Conservation (phyloP, 2,113 vertebrate genomes). For the Ammodytes dubius region DNA sequence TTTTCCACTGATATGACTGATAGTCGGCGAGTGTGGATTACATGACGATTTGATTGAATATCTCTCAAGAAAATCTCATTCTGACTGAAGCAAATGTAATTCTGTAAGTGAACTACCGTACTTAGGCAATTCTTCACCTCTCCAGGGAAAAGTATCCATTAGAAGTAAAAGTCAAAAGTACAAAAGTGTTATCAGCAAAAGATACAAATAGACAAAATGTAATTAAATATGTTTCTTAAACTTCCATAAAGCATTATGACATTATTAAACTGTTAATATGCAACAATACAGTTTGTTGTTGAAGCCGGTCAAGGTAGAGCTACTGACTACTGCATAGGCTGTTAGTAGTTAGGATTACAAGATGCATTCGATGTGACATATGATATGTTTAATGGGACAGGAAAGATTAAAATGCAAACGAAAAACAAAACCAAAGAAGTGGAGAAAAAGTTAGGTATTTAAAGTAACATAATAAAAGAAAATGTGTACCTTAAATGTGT, state of each 20-base stretch:
- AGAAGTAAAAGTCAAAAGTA: not conserved
- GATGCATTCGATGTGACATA: not conserved
- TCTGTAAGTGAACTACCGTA: constrained; percentile 1
- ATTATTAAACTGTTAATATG: not conserved
- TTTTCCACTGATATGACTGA: constrained; percentile 60
- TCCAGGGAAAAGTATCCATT: not conserved
- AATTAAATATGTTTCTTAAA: not conserved
- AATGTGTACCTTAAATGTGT: not conserved
- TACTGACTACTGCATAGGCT: not conserved
- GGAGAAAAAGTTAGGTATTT: too few species aligned
- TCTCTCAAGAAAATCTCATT: constrained; percentile 39
- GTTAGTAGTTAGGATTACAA: not conserved
- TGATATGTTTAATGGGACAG: not conserved
- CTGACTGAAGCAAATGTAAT: constrained; percentile 27
- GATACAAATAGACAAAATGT: not conserved
- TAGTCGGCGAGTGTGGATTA: constrained; percentile 29
- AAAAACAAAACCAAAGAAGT: not conserved
- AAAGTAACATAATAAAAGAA: not conserved
- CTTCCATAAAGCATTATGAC: not conserved
- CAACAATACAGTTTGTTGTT: not conserved
- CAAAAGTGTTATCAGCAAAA: not conserved
- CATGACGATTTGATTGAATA: constrained; percentile 24
- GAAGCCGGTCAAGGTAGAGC: not conserved
- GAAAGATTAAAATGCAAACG: not conserved
- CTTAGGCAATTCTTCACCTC: not conserved